A percentile compares a stretch with the other conserved stretches of the same genome.
Evolutionary conservation across 2,888 invertebrate species (phyloP).

Genomic region (Patella ulyssiponensis): DNA sequence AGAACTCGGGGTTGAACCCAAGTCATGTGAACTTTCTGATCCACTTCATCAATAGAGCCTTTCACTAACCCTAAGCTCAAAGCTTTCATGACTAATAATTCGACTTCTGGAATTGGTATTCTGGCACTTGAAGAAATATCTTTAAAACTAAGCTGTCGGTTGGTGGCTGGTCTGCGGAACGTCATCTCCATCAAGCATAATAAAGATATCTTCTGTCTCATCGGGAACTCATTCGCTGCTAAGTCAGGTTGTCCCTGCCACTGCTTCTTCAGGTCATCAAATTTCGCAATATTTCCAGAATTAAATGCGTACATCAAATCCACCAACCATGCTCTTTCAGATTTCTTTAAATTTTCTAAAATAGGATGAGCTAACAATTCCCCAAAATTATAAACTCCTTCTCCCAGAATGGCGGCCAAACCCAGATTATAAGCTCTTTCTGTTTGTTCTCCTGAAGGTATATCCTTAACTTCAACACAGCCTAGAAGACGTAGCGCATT

Average conservation of each 20-base stretch:
- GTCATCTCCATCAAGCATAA: conserved; percentile 99
- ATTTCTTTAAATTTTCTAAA: conserved; percentile 85
- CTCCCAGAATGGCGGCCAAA: conserved; percentile 89
- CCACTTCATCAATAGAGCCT: conserved; percentile 95
- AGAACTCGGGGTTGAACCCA: conserved; percentile 90
- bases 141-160: conserved; percentile 87
- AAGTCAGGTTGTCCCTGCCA: conserved; percentile 88
- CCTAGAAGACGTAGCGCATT: conserved; percentile 88
- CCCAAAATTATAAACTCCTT: conserved; percentile 94
- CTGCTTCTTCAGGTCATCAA: conserved; percentile 77
- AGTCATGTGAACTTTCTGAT: conserved; percentile 81
- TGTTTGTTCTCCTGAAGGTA: conserved; percentile 73
- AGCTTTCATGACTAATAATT: conserved; percentile 97
- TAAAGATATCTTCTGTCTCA: conserved; percentile 93
- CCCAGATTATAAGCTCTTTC: conserved; percentile 89
- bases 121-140: conserved; percentile 91
- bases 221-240: conserved; percentile 83
- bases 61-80: conserved; percentile 92
- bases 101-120: conserved; percentile 85
- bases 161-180: conserved; percentile 91
- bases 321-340: conserved; percentile 85
- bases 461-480: conserved; percentile 80
- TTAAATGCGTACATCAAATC: conserved; percentile 80
- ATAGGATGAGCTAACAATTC: conserved; percentile 97
- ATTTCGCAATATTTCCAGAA: conserved; percentile 78